Conservation (phyloP, 2,797 vertebrate genomes). For the Salarias fasciatus region DNA sequence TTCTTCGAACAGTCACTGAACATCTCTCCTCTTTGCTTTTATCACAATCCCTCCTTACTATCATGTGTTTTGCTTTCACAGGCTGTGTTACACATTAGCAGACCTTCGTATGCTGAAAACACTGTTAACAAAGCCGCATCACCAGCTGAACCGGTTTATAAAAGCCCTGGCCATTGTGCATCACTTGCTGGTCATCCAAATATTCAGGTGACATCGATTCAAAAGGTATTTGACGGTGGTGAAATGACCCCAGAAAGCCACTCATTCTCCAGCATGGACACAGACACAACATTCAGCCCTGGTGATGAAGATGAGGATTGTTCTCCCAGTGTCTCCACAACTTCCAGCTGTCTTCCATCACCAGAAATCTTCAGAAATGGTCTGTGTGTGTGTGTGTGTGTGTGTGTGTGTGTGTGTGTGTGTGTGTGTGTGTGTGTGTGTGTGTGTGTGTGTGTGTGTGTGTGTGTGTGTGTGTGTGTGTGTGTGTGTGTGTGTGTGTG, state of each 20-base stretch:
- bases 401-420: constrained; percentile 65
- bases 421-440: constrained; percentile 59
- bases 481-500: constrained; percentile 67
- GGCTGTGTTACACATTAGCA: background rate
- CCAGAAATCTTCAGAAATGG: constrained; percentile 87
- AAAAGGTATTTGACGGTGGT: background rate
- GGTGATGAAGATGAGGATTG: constrained; percentile 31
- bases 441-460: constrained; percentile 20
- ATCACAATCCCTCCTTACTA: constrained; percentile 45
- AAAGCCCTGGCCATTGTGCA: background rate
- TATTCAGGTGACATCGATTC: background rate
- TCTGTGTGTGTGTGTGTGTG: constrained; percentile 54
- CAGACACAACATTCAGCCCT: constrained; percentile 17
- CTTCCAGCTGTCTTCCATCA: constrained; percentile 72
- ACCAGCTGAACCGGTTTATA: background rate
- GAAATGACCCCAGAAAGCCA: constrained; percentile 7
- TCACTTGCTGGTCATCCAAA: background rate
- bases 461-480: constrained; percentile 65
- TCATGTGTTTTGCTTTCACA: constrained; percentile 34
- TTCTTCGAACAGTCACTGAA: too few relatives aligned
- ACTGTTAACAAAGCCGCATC: background rate
- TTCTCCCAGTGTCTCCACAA: constrained; percentile 18
- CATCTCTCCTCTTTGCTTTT: background rate
- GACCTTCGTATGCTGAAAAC: constrained; percentile 1
- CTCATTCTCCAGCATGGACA: constrained; percentile 13